Percentiles rank a stretch among this genome's conserved stretches.
These are phyloP conservation scores for Styela plicata DNA, from an alignment of 23 tunicate genomes.

Conservation along the genomic window DNA sequence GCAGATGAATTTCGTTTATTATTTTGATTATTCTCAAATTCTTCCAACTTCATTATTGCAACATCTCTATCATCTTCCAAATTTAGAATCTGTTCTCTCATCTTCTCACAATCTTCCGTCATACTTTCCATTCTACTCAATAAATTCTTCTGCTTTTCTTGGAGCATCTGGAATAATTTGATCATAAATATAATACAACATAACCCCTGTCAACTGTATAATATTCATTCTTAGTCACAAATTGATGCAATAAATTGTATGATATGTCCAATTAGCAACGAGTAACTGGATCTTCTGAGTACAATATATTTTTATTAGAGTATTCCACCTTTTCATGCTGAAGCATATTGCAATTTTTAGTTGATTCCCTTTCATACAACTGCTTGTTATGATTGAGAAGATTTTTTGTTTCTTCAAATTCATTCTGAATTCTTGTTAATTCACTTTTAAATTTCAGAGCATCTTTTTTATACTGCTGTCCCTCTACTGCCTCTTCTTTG, in stretches of 20 bases:
- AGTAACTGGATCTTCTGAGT: no score
- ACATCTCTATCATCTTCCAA: slow-evolving; percentile 63
- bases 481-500: slow-evolving; percentile 61
- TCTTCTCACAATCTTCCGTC: slow-evolving; percentile 67
- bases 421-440: slow-evolving; percentile 9
- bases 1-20: not conserved
- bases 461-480: slow-evolving; percentile 45
- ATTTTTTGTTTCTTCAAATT: slow-evolving; percentile 24
- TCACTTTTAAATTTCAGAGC: slow-evolving; percentile 44
- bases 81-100: slow-evolving; percentile 42
- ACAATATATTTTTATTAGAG: no score
- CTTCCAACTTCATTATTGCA: slow-evolving; percentile 32
- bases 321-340: slow-evolving; percentile 78
- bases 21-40: not conserved
- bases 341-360: slow-evolving; percentile 33
- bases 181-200: no score
- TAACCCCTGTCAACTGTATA: no score
- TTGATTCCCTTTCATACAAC: slow-evolving; percentile 37
- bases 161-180: slow-evolving; percentile 39
- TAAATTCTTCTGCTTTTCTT: slow-evolving; percentile 55
- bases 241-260: no score
- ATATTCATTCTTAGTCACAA: no score
- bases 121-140: slow-evolving; percentile 47
- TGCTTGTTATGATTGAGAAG: not conserved
- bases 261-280: no score